Evolutionary conservation across 1,140 invertebrate genomes (phyloP), one percentile per base, ranked within the genome.

Genomic region (Papilio aristodemus): DNA sequence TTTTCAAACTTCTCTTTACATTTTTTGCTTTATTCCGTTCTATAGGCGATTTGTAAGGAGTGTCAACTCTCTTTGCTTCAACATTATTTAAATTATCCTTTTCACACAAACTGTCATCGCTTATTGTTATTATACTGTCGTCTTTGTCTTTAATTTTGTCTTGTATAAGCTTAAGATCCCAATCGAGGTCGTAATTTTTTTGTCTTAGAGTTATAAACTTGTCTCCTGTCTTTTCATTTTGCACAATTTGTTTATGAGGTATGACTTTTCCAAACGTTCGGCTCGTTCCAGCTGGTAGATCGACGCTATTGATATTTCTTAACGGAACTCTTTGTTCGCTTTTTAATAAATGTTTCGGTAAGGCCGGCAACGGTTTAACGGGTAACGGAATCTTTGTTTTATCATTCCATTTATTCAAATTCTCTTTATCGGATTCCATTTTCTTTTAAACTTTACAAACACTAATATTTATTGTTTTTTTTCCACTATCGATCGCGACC

Each of bases 1-100:
- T 79, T 59, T 86, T 90, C 7, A 90, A 66, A 72, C 85, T 90
- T 57, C 69, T 81, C 64, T 90, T 90, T 9, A 90, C 80, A 77
- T 90, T 90, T 59, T 68, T 86, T 0, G 87, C 59, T 54, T 74
- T 79, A 58, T 66, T 79, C 9, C 74, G 71, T 62, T 86, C 81
- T 64, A 83, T 37, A 11, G 60, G 63, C 13, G 70, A 75, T 62
- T 73, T 73, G 4, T 67, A 37, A 1, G 86, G 86, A 0, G 86
- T 89, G 7, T 72, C 62, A 7, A 71, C 68, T 14, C 66, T 68
- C 10, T 27, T 73, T 1, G 19, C 38, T 7, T 80, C 74, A 19
- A 57, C 73, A 27, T 25, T 22, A 27, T 74, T 41, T 39, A 59
- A 63, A 36, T 37, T 68, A 57, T 75, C 70, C 11, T 58, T 73